Conservation (phyloP, 2,888 invertebrate species). For the Andricus curvator region DNA sequence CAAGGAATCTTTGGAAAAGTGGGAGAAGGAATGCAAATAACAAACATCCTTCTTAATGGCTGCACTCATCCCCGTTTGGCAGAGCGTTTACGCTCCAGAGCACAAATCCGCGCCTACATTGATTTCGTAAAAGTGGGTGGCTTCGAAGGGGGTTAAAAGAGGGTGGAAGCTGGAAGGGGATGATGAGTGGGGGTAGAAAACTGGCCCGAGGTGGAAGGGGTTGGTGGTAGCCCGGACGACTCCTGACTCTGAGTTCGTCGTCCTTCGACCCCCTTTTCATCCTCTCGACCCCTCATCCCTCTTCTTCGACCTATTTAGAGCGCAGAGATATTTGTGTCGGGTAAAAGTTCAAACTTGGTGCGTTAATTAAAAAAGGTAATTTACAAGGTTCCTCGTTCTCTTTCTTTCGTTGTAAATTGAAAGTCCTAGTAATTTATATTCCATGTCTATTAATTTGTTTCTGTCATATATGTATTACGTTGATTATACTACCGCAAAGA, state of each 20-base stretch:
- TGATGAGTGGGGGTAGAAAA: slow-evolving; percentile 46
- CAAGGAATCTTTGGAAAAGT: slow-evolving; percentile 6
- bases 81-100: slow-evolving; percentile 37
- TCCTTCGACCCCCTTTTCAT: slow-evolving; percentile 58
- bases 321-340: slow-evolving; percentile 27
- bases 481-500: neutral
- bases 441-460: neutral
- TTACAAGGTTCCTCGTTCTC: neutral
- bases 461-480: neutral
- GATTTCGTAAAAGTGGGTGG: slow-evolving; percentile 49
- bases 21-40: slow-evolving; percentile 25
- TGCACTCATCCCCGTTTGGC: slow-evolving; percentile 22
- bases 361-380: slow-evolving; percentile 29
- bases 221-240: slow-evolving; percentile 61
- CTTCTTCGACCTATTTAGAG: slow-evolving; percentile 40
- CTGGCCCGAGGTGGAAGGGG: slow-evolving; percentile 48
- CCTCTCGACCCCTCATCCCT: slow-evolving; percentile 43
- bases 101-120: slow-evolving; percentile 49
- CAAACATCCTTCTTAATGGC: slow-evolving; percentile 36
- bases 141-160: slow-evolving; percentile 6
- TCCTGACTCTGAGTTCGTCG: slow-evolving; percentile 72
- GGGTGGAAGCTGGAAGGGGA: slow-evolving; percentile 40
- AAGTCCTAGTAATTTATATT: neutral
- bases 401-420: neutral
- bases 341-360: slow-evolving; percentile 27